A percentile compares a stretch with the other conserved stretches of the same genome.
These are phyloP conservation scores for Fragum sueziense DNA, from an alignment of 2,888 invertebrate genomes.

Conservation along the genomic window DNA sequence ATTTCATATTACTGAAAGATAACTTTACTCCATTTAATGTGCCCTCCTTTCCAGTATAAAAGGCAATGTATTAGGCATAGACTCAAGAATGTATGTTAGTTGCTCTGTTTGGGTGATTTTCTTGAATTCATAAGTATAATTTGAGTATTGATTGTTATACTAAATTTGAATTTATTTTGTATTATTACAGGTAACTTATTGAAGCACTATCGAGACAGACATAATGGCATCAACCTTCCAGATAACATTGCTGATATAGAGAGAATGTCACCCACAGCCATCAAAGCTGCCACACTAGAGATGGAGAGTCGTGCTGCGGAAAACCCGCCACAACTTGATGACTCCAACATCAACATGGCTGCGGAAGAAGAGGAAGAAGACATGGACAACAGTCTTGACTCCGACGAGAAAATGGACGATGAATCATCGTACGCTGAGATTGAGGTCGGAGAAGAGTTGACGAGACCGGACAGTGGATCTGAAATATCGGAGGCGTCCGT, in stretches of 20 bases:
- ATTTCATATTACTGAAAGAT: no score
- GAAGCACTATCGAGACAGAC: slow-evolving; percentile 90
- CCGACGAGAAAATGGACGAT: slow-evolving; percentile 59
- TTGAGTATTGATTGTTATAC: no score
- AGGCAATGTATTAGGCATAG: no score
- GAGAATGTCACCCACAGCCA: slow-evolving; percentile 58
- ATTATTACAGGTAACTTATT: slow-evolving; percentile 87
- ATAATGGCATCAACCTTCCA: slow-evolving; percentile 83
- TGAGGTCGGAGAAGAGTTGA: slow-evolving; percentile 45
- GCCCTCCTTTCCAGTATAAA: no score
- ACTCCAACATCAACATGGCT: slow-evolving; percentile 36
- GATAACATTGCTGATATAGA: slow-evolving; percentile 66
- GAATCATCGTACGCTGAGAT: slow-evolving; percentile 50
- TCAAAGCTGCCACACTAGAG: slow-evolving; percentile 58
- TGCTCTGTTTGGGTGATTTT: no score
- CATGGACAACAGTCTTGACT: slow-evolving; percentile 54
- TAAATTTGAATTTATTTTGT: not conserved
- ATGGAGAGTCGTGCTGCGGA: slow-evolving; percentile 60
- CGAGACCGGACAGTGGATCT: slow-evolving; percentile 17
- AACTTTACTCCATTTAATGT: no score
- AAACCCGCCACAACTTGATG: slow-evolving; percentile 55
- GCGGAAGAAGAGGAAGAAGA: slow-evolving; percentile 63
- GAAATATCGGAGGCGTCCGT: slow-evolving; percentile 24
- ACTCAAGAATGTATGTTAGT: no score
- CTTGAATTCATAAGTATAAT: no score